phyloP scores from a whole-genome alignment of 2,888 invertebrate species.

The Exocentrus adspersus region DNA sequence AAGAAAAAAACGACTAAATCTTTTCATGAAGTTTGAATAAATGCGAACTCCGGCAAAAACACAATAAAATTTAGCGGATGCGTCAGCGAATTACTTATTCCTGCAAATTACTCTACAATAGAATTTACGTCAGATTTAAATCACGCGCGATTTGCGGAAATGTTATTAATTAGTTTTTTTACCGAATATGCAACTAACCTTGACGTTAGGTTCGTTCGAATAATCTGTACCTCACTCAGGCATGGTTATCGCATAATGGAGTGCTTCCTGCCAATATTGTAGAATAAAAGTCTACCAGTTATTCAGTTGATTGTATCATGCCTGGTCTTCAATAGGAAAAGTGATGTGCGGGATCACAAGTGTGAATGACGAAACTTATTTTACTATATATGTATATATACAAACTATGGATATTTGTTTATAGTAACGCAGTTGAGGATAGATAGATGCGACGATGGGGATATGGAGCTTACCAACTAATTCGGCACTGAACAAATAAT shows the following conservation, averaged over 20 bases:
- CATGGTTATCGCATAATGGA: constrained; percentile 55
- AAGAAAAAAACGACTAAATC: neutral
- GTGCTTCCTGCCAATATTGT: constrained; percentile 57
- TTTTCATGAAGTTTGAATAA: constrained; percentile 1
- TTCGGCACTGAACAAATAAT: too few relatives aligned
- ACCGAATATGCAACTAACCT: constrained; percentile 48
- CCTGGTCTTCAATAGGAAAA: constrained; percentile 35
- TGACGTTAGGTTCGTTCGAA: constrained; percentile 49
- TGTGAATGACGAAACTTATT: constrained; percentile 15
- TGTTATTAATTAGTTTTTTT: neutral
- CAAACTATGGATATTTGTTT: constrained; percentile 3
- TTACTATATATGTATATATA: neutral
- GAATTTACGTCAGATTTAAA: neutral
- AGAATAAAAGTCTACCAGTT: constrained; percentile 42
- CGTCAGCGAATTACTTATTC: neutral
- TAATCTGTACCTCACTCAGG: constrained; percentile 47
- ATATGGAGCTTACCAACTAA: too few relatives aligned
- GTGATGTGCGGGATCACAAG: constrained; percentile 19
- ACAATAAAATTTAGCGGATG: neutral
- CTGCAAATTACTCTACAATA: neutral
- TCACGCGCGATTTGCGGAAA: constrained; percentile 4
- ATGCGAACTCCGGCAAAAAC: neutral
- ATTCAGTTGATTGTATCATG: constrained; percentile 41
- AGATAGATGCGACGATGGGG: neutral
- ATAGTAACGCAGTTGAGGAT: neutral